A percentile compares a stretch with the other conserved stretches of the same genome.
These are phyloP conservation scores for Ibycter americanus DNA, from an alignment of 2,797 vertebrate species.

Conservation along the genomic window DNA sequence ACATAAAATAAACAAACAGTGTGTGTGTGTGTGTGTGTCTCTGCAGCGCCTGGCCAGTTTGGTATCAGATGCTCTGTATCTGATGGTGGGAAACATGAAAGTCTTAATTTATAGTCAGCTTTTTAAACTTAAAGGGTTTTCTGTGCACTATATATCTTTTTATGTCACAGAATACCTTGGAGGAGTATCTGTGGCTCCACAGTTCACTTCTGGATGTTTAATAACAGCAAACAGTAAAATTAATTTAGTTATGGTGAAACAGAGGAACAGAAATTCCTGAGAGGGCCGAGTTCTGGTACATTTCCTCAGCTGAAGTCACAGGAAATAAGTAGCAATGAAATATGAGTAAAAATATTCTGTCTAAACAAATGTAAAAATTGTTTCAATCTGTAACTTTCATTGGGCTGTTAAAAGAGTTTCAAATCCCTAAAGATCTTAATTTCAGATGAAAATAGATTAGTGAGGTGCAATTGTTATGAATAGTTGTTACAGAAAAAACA, in stretches of 20 bases:
- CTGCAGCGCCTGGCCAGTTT: neutral
- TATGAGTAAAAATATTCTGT: neutral
- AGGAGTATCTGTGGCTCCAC: neutral
- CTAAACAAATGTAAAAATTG: neutral
- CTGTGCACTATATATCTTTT: neutral
- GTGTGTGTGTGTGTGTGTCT: neutral
- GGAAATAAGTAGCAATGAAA: neutral
- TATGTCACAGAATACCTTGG: neutral
- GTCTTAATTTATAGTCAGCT: neutral
- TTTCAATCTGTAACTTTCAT: neutral
- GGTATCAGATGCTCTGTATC: neutral
- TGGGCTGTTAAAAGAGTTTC: neutral
- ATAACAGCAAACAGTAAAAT: conserved; percentile 33
- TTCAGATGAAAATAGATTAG: neutral
- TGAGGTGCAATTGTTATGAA: neutral
- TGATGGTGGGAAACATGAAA: neutral
- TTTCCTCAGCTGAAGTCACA: neutral
- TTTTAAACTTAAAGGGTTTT: neutral
- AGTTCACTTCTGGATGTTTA: conserved; percentile 19
- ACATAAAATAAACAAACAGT: neutral
- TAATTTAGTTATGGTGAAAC: conserved; percentile 9
- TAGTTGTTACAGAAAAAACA: neutral
- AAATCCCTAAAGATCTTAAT: neutral
- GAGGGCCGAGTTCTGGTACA: neutral
- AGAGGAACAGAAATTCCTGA: neutral